Conservation (phyloP, 2,797 vertebrate genomes). For the Otolemur crassicaudatus region DNA sequence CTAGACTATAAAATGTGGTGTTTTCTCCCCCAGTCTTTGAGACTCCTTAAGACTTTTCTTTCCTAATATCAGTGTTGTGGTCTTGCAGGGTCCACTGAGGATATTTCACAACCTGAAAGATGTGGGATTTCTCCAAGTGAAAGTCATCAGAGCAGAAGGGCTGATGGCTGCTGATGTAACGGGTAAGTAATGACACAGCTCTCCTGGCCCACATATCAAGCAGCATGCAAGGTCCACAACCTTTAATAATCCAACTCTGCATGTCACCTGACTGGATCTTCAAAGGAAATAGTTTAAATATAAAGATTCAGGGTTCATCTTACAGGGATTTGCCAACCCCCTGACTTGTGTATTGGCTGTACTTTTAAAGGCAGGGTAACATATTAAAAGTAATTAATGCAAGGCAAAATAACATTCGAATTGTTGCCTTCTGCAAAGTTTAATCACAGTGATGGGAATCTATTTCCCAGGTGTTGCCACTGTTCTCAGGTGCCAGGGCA, state of each 20-base stretch:
- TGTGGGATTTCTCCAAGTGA: slow-evolving; percentile 98
- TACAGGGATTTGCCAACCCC: background rate
- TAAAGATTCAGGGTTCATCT: slow-evolving; percentile 23
- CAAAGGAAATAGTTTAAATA: slow-evolving; percentile 17
- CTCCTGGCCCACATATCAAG: background rate
- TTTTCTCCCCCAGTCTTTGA: slow-evolving; percentile 42
- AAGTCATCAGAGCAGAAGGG: slow-evolving; percentile 97
- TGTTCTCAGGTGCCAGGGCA: background rate
- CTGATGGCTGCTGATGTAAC: slow-evolving; percentile 99
- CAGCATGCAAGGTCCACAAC: background rate
- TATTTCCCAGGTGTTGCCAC: background rate
- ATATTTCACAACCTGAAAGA: slow-evolving; percentile 96
- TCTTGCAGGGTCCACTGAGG: slow-evolving; percentile 91
- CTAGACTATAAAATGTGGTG: background rate
- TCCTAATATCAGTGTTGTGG: slow-evolving; percentile 41
- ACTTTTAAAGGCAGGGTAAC: background rate
- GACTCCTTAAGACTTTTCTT: background rate
- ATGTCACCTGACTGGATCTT: background rate
- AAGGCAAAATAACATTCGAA: slow-evolving; percentile 21
- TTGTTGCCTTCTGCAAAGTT: background rate
- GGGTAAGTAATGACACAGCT: slow-evolving; percentile 89
- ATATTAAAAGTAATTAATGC: slow-evolving; percentile 41
- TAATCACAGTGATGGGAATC: background rate
- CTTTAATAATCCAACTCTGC: background rate
- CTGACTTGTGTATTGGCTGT: background rate